Conservation (phyloP, 2,888 invertebrate species). For the Ischnus inquisitorius region DNA sequence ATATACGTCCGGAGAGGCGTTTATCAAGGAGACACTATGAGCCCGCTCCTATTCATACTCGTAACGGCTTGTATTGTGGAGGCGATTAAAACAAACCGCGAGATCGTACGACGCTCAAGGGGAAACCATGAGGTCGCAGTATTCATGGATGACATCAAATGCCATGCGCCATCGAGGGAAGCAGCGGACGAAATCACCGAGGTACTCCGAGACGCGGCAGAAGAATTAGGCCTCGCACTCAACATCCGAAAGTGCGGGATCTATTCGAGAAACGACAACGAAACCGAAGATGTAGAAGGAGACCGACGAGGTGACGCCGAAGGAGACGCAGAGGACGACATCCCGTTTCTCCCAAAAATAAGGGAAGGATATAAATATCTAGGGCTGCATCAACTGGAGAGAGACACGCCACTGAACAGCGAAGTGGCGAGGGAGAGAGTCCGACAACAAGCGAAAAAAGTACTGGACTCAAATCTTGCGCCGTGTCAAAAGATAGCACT, state of each 20-base stretch:
- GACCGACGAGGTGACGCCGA: too few relatives aligned
- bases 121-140: slow-evolving; percentile 47
- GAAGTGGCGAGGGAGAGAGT: background rate
- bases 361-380: slow-evolving; percentile 39
- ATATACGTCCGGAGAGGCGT: slow-evolving; percentile 43
- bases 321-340: background rate
- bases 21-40: slow-evolving; percentile 60
- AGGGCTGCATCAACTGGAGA: slow-evolving; percentile 11
- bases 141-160: slow-evolving; percentile 66
- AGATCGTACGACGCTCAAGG: background rate
- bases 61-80: slow-evolving; percentile 34
- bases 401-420: background rate
- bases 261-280: background rate
- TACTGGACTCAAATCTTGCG: slow-evolving; percentile 52
- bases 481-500: slow-evolving; percentile 52
- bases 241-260: slow-evolving; percentile 38
- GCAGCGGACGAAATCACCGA: slow-evolving; percentile 5
- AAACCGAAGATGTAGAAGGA: too few relatives aligned
- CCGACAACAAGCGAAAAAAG: background rate
- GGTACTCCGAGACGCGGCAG: slow-evolving; percentile 7
- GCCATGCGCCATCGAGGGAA: slow-evolving; percentile 42
- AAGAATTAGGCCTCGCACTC: slow-evolving; percentile 18
- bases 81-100: background rate
- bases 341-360: slow-evolving; percentile 3
- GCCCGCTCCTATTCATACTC: slow-evolving; percentile 61